These are phyloP conservation scores for Pterocles gutturalis DNA, from an alignment of 2,113 vertebrate species.

Conservation along the genomic window DNA sequence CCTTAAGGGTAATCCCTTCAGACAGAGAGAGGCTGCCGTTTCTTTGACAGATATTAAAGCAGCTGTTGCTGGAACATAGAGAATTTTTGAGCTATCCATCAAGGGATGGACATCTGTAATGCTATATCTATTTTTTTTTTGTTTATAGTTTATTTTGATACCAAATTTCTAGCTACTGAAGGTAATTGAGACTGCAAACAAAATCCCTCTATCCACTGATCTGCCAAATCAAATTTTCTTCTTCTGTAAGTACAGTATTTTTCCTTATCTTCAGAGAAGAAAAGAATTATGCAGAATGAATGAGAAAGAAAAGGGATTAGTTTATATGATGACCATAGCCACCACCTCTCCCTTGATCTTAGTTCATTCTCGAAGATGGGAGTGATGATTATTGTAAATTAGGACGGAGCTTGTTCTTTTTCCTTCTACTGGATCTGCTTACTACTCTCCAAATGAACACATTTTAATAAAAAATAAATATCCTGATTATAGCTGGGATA, in stretches of 20 bases:
- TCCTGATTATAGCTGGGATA: not conserved
- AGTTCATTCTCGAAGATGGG: not conserved
- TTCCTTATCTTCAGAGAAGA: conserved; percentile 21
- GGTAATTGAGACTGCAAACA: conserved; percentile 59
- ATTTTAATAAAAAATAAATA: not conserved
- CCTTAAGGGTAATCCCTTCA: conserved; percentile 40
- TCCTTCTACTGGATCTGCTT: not conserved
- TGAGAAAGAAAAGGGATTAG: conserved; percentile 22
- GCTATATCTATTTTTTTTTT: not conserved
- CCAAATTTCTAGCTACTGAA: conserved; percentile 1
- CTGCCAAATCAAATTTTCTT: conserved; percentile 52
- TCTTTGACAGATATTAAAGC: conserved; percentile 44
- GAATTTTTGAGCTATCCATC: not conserved
- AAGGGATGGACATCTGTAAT: not conserved
- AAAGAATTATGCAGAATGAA: conserved; percentile 22
- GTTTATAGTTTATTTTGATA: conserved; percentile 32
- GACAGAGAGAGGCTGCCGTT: conserved; percentile 27
- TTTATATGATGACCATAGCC: conserved; percentile 19
- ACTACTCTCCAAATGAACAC: not conserved
- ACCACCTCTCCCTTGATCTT: conserved; percentile 47
- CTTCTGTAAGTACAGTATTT: not conserved
- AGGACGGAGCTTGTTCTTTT: not conserved
- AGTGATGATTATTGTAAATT: conserved; percentile 5
- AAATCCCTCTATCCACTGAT: conserved; percentile 37
- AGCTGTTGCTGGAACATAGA: conserved; percentile 32